A percentile compares a stretch with the other conserved stretches of the same genome.
These are phyloP conservation scores for Chrysochloris asiatica DNA, from an alignment of 2,113 vertebrate genomes.

Conservation along the genomic window DNA sequence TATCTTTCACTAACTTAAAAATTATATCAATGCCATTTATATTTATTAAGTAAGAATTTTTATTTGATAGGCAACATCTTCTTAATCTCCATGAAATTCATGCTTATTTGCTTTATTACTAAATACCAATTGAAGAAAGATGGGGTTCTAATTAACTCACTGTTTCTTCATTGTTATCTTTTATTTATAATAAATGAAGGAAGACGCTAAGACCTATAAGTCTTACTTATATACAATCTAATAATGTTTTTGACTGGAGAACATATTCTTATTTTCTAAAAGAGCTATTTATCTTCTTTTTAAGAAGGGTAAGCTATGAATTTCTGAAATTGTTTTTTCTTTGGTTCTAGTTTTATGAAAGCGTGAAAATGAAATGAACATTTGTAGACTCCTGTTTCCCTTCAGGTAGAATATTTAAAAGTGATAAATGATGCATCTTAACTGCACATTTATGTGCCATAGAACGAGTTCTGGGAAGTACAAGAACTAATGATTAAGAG, in stretches of 20 bases:
- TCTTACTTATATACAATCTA: neutral
- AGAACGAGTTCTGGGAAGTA: slow-evolving; percentile 74
- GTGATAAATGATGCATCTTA: slow-evolving; percentile 67
- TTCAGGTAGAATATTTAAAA: slow-evolving; percentile 62
- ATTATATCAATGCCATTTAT: neutral
- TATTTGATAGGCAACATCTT: neutral
- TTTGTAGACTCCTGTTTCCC: neutral
- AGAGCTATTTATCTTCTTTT: neutral
- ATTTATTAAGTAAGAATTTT: slow-evolving; percentile 1
- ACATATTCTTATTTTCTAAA: slow-evolving; percentile 45
- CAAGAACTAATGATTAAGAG: slow-evolving; percentile 57
- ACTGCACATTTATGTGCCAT: slow-evolving; percentile 60
- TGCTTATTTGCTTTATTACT: slow-evolving; percentile 36
- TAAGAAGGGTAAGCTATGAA: neutral
- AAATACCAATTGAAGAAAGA: slow-evolving; percentile 6
- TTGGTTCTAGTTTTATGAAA: slow-evolving; percentile 35
- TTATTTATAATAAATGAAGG: neutral
- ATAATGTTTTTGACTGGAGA: neutral
- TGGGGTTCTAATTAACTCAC: neutral
- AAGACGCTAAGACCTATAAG: neutral
- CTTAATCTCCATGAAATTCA: slow-evolving; percentile 7
- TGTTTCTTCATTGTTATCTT: neutral
- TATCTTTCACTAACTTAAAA: slow-evolving; percentile 3
- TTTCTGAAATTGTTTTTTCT: slow-evolving; percentile 4
- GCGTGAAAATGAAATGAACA: slow-evolving; percentile 44